Percentiles rank a stretch among this genome's conserved stretches.
Evolutionary conservation across 2,888 invertebrate species (phyloP).

Genomic region (Philhelius pedissequus): DNA sequence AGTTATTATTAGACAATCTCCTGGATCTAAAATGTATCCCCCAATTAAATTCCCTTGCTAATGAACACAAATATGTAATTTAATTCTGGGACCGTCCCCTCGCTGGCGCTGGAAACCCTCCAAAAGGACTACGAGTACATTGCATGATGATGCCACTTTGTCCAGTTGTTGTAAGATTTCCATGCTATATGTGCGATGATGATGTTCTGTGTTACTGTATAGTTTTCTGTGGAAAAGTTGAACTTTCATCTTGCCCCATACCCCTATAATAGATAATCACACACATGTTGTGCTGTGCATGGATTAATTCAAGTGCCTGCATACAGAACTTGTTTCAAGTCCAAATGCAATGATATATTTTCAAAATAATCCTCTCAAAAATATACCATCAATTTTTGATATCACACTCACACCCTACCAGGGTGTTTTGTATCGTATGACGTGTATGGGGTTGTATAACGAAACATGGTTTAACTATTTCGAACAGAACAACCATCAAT

Average conservation of each 20-base stretch:
- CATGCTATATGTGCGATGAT: not conserved
- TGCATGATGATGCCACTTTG: not conserved
- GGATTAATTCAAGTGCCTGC: not conserved
- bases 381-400: conserved; percentile 52
- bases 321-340: not conserved
- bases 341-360: conserved; percentile 41
- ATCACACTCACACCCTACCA: too few relatives aligned
- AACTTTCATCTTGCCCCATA: not conserved
- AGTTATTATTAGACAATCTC: conserved; percentile 47
- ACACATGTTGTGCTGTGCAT: not conserved
- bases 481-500: conserved; percentile 39
- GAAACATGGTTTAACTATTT: conserved; percentile 18
- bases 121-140: not conserved
- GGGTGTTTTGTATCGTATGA: too few relatives aligned
- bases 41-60: conserved; percentile 60
- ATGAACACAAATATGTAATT: conserved; percentile 56
- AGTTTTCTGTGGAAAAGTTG: not conserved
- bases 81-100: conserved; percentile 11
- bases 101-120: not conserved
- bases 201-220: not conserved
- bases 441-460: too few relatives aligned
- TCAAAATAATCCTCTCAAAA: conserved; percentile 47
- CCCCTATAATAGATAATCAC: not conserved
- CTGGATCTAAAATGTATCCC: conserved; percentile 51
- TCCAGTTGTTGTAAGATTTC: conserved; percentile 3